Evolutionary conservation across 2,113 vertebrate species (phyloP), one percentile per base, ranked within the genome.

Genomic region (Brachypodius melanocephalos): DNA sequence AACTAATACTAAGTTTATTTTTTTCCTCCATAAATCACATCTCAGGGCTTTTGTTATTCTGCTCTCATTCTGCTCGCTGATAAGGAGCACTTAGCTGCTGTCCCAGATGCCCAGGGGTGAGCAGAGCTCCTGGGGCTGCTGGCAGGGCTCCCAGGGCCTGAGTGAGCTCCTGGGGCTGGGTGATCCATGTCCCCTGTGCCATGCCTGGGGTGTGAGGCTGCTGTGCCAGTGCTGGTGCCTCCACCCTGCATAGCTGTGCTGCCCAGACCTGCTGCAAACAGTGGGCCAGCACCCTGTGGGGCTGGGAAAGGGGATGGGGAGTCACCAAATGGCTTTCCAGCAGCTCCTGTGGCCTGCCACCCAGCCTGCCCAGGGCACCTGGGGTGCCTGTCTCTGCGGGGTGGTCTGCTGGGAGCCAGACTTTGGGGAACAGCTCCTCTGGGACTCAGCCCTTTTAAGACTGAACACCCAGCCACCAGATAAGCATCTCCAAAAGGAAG

Each of bases 391-490:
- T 9, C 38, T 52, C 38, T 67, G 67, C 52, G 18, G 71, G 49
- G 95, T 46, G 54, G 8, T 97, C 96, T 63, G 1, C 55, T 97
- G 58, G 97, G 97, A 28, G 95, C 90, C 52, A 97, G 97, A 62
- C 97, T 95, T 9, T 84, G 12, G 5, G 90, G 94, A 18, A 86
- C 97, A 82, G 93, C 96, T 46, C 91, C 79, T 9, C 90, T 91
- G 31, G 95, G 95, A 92, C 61, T 97, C 93, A 38, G 96, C 36
- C 95, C 90, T 17, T 81, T 94, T 48, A 84, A 71, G 2, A 14
- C 89, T 46, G 89, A 97, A 69, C 98, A 97, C 31, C 72, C 98
- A 85, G 97, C 97, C 34, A 36, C 17, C 88, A 97, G 75, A 94
- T 97, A 97, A 83, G 81, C 57, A 25, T 73, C 72, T 98, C 75